A percentile compares a stretch with the other conserved stretches of the same genome.
These are phyloP conservation scores for Cephus pulcher DNA, from an alignment of 2,888 invertebrate species.

Conservation along the genomic window DNA sequence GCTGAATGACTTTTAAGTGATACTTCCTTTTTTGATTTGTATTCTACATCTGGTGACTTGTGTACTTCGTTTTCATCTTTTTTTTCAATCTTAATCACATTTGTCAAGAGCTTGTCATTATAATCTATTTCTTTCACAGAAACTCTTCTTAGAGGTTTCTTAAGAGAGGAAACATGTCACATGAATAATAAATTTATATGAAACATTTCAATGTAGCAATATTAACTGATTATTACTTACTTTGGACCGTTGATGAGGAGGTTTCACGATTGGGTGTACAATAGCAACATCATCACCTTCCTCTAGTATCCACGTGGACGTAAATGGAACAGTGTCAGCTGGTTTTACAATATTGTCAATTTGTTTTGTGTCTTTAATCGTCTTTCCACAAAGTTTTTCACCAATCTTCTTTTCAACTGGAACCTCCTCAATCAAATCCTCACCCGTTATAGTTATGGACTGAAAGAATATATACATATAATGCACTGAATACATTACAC, in stretches of 20 bases:
- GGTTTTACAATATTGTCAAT: slow-evolving; percentile 14
- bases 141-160: slow-evolving; percentile 72
- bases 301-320: slow-evolving; percentile 32
- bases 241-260: slow-evolving; percentile 75
- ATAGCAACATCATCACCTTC: slow-evolving; percentile 55
- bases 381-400: slow-evolving; percentile 32
- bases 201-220: neutral
- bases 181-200: neutral
- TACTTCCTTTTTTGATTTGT: slow-evolving; percentile 10
- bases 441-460: slow-evolving; percentile 38
- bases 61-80: slow-evolving; percentile 19
- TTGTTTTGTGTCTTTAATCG: slow-evolving; percentile 6
- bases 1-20: slow-evolving; percentile 8
- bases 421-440: slow-evolving; percentile 12
- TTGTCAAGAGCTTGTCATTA: slow-evolving; percentile 39
- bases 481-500: slow-evolving; percentile 1
- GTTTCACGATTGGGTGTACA: slow-evolving; percentile 71
- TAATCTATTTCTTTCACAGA: slow-evolving; percentile 67
- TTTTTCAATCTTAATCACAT: slow-evolving; percentile 33
- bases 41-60: neutral
- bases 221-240: slow-evolving; percentile 53
- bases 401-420: slow-evolving; percentile 37
- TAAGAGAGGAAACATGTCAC: slow-evolving; percentile 42
- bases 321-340: slow-evolving; percentile 31
- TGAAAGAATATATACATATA: slow-evolving; percentile 37